Percentiles rank a stretch among this genome's conserved stretches.
phyloP scores from a whole-genome alignment of 2,888 invertebrate genomes.

The Chrysolina oricalcia region DNA sequence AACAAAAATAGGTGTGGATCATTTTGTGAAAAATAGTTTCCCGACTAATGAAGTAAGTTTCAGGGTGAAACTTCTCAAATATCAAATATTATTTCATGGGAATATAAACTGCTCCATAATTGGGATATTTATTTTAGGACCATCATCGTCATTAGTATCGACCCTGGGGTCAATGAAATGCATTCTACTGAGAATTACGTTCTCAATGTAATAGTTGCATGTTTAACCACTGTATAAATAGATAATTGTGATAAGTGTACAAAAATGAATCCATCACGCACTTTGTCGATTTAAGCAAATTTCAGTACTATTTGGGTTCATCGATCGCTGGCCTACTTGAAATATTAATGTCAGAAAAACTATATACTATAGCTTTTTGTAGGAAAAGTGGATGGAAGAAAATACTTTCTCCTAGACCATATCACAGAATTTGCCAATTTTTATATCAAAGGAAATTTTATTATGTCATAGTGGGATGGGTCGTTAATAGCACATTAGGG shows the following conservation, averaged over 20 bases:
- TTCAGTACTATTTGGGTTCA: background rate
- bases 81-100: background rate
- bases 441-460: too few relatives aligned
- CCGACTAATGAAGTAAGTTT: too few relatives aligned
- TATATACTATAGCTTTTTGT: too few relatives aligned
- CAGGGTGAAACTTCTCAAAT: too few relatives aligned
- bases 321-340: background rate
- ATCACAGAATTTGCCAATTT: too few relatives aligned
- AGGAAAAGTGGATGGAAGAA: background rate
- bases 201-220: background rate
- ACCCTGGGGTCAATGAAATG: background rate
- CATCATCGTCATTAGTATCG: background rate
- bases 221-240: background rate
- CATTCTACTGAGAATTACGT: background rate
- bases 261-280: background rate
- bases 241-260: background rate
- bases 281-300: constrained; percentile 2
- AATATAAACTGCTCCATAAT: too few relatives aligned
- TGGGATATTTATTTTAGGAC: background rate
- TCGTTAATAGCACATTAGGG: too few relatives aligned
- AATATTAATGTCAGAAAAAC: background rate
- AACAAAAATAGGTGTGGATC: too few relatives aligned
- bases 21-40: too few relatives aligned
- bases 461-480: too few relatives aligned
- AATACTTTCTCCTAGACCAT: too few relatives aligned